phyloP scores from a whole-genome alignment of 2,888 invertebrate species.

The Mythimna ferrago region DNA sequence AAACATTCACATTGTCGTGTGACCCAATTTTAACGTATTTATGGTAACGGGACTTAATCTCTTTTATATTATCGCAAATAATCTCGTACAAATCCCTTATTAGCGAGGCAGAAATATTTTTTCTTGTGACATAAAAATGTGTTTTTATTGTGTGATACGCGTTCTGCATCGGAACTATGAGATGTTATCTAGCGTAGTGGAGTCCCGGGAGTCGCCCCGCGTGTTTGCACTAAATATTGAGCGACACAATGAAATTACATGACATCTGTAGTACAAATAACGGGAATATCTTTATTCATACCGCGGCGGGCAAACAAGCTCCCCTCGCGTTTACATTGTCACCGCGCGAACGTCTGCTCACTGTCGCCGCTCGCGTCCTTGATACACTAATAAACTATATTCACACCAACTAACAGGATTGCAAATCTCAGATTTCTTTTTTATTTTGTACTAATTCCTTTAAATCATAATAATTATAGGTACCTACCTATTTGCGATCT shows the following conservation, averaged over 20 bases:
- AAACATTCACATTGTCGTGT: slow-evolving; percentile 60
- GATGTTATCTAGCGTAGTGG: slow-evolving; percentile 84
- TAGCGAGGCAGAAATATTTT: slow-evolving; percentile 76
- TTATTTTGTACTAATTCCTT: slow-evolving; percentile 1
- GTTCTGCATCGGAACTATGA: slow-evolving; percentile 81
- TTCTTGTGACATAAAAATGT: slow-evolving; percentile 81
- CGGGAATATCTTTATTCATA: slow-evolving; percentile 91
- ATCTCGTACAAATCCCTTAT: slow-evolving; percentile 84
- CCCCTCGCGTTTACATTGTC: slow-evolving; percentile 86
- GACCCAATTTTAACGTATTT: slow-evolving; percentile 75
- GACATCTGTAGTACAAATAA: slow-evolving; percentile 91
- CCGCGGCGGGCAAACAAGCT: slow-evolving; percentile 84
- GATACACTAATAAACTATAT: slow-evolving; percentile 67
- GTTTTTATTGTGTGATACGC: slow-evolving; percentile 81
- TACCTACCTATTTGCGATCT: background rate
- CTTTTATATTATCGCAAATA: slow-evolving; percentile 83
- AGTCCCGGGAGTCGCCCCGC: slow-evolving; percentile 79
- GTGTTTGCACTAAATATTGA: slow-evolving; percentile 90
- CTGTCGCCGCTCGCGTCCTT: slow-evolving; percentile 77
- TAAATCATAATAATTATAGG: slow-evolving; percentile 24
- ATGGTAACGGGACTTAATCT: slow-evolving; percentile 81
- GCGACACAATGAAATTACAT: slow-evolving; percentile 90
- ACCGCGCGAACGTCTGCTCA: slow-evolving; percentile 84
- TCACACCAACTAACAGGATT: slow-evolving; percentile 49
- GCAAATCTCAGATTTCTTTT: slow-evolving; percentile 12